phyloP scores from a whole-genome alignment of 1,140 invertebrate species.

The Macrobrachium rosenbergii region DNA sequence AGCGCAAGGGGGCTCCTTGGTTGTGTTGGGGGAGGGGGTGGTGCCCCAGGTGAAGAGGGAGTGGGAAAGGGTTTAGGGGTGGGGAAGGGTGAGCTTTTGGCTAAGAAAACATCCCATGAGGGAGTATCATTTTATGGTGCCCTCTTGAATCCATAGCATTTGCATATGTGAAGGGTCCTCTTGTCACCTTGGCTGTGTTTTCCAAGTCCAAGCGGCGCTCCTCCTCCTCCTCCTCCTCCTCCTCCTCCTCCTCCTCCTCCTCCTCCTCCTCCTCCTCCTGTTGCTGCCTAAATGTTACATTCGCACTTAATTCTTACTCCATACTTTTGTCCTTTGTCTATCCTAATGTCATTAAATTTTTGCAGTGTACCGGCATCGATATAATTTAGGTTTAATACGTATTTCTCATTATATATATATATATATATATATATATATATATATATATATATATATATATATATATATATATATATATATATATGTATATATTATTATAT shows the following conservation, averaged over 20 bases:
- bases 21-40: background rate
- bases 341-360: too few relatives aligned
- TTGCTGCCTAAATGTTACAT: too few relatives aligned
- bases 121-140: slow-evolving; percentile 54
- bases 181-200: slow-evolving; percentile 59
- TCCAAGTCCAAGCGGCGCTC: slow-evolving; percentile 29
- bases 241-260: background rate
- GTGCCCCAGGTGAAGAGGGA: background rate
- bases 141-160: slow-evolving; percentile 56
- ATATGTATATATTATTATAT: too few relatives aligned
- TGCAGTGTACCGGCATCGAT: too few relatives aligned
- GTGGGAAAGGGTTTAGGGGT: background rate
- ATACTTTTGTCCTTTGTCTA: too few relatives aligned
- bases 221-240: background rate
- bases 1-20: too few relatives aligned
- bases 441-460: too few relatives aligned
- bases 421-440: too few relatives aligned
- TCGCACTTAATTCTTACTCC: too few relatives aligned
- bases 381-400: too few relatives aligned
- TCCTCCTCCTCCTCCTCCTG: background rate
- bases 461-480: too few relatives aligned
- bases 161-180: slow-evolving; percentile 61
- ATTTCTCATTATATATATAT: too few relatives aligned
- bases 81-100: background rate
- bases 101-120: slow-evolving; percentile 51